Evolutionary conservation across 1,140 invertebrate species (phyloP).

Genomic region (Trissolcus basalis): DNA sequence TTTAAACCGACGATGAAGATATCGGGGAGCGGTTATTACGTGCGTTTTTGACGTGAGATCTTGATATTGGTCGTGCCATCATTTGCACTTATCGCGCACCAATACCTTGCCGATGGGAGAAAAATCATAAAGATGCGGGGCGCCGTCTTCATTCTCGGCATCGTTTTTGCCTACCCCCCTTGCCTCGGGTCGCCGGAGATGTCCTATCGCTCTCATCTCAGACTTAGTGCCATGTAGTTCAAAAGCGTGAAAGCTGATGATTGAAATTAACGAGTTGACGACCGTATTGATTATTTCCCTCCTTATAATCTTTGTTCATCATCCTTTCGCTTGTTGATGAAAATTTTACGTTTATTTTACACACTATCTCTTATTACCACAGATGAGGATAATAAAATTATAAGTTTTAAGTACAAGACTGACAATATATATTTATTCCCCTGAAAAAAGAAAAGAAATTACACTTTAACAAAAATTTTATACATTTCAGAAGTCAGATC

Average conservation of each 20-base stretch:
- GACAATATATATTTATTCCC: too few relatives aligned
- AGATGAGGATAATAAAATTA: too few relatives aligned
- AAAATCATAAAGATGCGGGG: slow-evolving; percentile 49
- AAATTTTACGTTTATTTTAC: slow-evolving; percentile 42
- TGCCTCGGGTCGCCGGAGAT: slow-evolving; percentile 19
- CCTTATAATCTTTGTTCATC: slow-evolving; percentile 53
- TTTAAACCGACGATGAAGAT: slow-evolving; percentile 11
- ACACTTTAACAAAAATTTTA: too few relatives aligned
- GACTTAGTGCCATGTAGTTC: slow-evolving; percentile 61
- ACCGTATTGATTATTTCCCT: slow-evolving; percentile 70
- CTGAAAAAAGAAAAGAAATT: too few relatives aligned
- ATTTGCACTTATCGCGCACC: slow-evolving; percentile 37
- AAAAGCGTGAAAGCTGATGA: slow-evolving; percentile 67
- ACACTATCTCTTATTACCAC: slow-evolving; percentile 17
- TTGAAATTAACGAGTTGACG: slow-evolving; percentile 72
- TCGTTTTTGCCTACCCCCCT: slow-evolving; percentile 41
- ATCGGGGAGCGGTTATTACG: slow-evolving; percentile 20
- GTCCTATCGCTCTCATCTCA: slow-evolving; percentile 55
- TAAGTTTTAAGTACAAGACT: too few relatives aligned
- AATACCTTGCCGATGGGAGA: slow-evolving; percentile 29
- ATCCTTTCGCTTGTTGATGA: slow-evolving; percentile 43
- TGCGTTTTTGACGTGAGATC: slow-evolving; percentile 19
- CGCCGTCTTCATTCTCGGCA: slow-evolving; percentile 45
- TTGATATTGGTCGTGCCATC: slow-evolving; percentile 33
- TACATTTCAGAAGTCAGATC: too few relatives aligned